Evolutionary conservation across 2,888 invertebrate species (phyloP).

Genomic region (Harmothoe impar): DNA sequence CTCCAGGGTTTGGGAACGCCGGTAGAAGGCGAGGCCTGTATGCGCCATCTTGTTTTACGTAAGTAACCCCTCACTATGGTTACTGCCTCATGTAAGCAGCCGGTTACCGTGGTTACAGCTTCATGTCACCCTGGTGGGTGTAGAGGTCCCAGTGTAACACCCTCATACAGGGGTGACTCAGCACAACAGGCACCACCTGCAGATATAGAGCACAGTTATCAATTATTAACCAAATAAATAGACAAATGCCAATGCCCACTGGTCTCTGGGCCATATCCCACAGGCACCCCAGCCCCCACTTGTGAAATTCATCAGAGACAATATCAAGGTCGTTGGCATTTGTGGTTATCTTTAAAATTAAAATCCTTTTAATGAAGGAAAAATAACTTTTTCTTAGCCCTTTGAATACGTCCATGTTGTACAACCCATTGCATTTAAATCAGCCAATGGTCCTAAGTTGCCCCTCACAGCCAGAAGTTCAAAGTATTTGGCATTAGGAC

Average conservation of each 20-base stretch:
- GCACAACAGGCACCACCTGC: neutral
- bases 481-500: too few species aligned
- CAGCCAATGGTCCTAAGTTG: too few species aligned
- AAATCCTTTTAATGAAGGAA: too few species aligned
- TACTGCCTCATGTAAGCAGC: neutral
- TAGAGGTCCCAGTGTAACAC: neutral
- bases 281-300: neutral
- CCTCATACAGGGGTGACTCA: neutral
- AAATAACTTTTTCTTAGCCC: too few species aligned
- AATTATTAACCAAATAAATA: too few species aligned
- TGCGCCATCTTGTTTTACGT: too few species aligned
- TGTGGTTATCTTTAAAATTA: too few species aligned
- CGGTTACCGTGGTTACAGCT: neutral
- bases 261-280: neutral
- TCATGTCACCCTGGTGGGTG: neutral
- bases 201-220: neutral
- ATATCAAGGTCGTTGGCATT: too few species aligned
- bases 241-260: neutral
- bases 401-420: neutral
- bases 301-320: too few species aligned
- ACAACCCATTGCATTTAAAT: too few species aligned
- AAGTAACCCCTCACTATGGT: too few species aligned
- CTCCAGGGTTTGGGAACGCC: conserved; percentile 47
- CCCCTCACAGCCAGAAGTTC: too few species aligned
- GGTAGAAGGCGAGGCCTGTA: conserved; percentile 40